Conservation (phyloP, 2,888 invertebrate genomes). For the Ypsolopha sequella region DNA sequence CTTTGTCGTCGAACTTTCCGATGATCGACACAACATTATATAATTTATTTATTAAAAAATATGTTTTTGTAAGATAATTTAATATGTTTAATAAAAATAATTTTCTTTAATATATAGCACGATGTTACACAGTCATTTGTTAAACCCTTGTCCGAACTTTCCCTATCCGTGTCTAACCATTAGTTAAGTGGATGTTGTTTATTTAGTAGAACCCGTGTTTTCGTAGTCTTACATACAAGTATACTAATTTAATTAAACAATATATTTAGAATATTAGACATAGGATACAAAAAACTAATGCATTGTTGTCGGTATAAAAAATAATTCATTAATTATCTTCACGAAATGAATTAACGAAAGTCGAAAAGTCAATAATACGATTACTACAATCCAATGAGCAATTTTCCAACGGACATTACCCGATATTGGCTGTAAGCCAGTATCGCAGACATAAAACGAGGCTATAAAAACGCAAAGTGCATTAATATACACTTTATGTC, state of each 20-base stretch:
- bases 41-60: slow-evolving; percentile 53
- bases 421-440: too few relatives aligned
- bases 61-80: slow-evolving; percentile 62
- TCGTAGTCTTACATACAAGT: neutral
- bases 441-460: too few relatives aligned
- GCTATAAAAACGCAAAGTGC: too few relatives aligned
- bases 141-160: slow-evolving; percentile 10
- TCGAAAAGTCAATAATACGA: too few relatives aligned
- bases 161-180: slow-evolving; percentile 2
- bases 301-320: neutral
- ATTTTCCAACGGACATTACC: too few relatives aligned
- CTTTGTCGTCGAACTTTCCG: slow-evolving; percentile 30
- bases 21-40: slow-evolving; percentile 40
- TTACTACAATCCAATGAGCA: too few relatives aligned
- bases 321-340: too few relatives aligned
- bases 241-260: too few relatives aligned
- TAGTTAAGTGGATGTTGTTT: neutral
- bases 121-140: slow-evolving; percentile 33
- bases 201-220: neutral
- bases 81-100: slow-evolving; percentile 61
- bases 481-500: too few relatives aligned
- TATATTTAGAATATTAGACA: too few relatives aligned
- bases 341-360: too few relatives aligned
- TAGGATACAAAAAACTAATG: neutral
- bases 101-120: slow-evolving; percentile 57